phyloP scores from a whole-genome alignment of 2,888 invertebrate species.

The Drosophila neotestacea region DNA sequence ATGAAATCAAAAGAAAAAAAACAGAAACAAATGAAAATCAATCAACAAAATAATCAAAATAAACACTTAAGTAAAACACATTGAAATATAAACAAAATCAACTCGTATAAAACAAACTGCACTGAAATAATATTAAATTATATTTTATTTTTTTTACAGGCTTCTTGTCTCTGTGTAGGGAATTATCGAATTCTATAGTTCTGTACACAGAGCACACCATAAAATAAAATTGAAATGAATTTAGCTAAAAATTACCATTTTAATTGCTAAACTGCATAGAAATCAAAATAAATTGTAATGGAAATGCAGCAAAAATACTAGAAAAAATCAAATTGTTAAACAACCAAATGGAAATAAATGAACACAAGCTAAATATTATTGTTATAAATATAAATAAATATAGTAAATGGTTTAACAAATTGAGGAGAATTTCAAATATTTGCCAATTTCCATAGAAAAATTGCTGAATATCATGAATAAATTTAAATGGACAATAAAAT shows the following conservation, averaged over 20 bases:
- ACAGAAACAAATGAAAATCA: background rate
- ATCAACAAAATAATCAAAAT: background rate
- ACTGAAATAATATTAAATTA: background rate
- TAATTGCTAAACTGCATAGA: slow-evolving; percentile 9
- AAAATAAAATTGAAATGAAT: background rate
- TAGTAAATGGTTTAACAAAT: background rate
- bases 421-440: background rate
- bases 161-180: too few species aligned
- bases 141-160: too few species aligned
- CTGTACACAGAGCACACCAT: background rate
- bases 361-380: background rate
- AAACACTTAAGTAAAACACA: background rate
- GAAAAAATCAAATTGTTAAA: background rate
- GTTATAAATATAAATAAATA: background rate
- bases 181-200: too few species aligned
- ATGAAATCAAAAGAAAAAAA: background rate
- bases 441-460: background rate
- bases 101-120: background rate
- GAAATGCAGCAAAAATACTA: background rate
- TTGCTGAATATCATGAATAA: slow-evolving; percentile 15
- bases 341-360: background rate
- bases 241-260: background rate
- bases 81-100: background rate
- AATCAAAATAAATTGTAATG: background rate
- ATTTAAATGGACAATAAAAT: slow-evolving; percentile 38